Conservation (phyloP, 2,888 invertebrate species). For the Orchesellides sinensis region DNA sequence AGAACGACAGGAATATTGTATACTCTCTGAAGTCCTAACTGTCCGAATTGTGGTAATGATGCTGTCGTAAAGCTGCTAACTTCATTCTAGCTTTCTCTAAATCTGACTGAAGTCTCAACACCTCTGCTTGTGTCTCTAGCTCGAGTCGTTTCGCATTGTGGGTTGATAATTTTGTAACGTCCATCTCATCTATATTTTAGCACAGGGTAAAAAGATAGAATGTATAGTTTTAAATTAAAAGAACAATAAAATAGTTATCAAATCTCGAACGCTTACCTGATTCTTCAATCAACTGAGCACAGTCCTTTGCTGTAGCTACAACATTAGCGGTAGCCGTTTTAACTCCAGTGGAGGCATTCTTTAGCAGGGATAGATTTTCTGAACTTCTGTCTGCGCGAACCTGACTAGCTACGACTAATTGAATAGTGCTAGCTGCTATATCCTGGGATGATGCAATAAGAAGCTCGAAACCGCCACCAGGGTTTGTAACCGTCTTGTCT, state of each 20-base stretch:
- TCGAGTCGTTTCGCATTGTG: slow-evolving; percentile 97
- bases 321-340: slow-evolving; percentile 94
- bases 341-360: slow-evolving; percentile 91
- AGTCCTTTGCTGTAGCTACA: slow-evolving; percentile 95
- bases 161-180: slow-evolving; percentile 91
- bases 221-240: background rate
- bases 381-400: slow-evolving; percentile 95
- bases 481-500: slow-evolving; percentile 73
- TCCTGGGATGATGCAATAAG: slow-evolving; percentile 98
- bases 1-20: background rate
- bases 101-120: slow-evolving; percentile 93
- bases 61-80: slow-evolving; percentile 90
- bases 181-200: slow-evolving; percentile 85
- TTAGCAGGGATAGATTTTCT: slow-evolving; percentile 86
- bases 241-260: background rate
- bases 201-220: slow-evolving; percentile 19
- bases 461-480: slow-evolving; percentile 89
- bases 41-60: slow-evolving; percentile 86
- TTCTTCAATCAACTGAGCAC: slow-evolving; percentile 90
- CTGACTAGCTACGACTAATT: slow-evolving; percentile 96
- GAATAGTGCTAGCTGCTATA: slow-evolving; percentile 96
- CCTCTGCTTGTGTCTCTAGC: slow-evolving; percentile 98
- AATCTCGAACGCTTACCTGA: slow-evolving; percentile 81
- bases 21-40: too few relatives aligned
- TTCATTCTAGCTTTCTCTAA: slow-evolving; percentile 91